Evolutionary conservation across 2,888 invertebrate species (phyloP).

Genomic region (Terebella lapidaria): DNA sequence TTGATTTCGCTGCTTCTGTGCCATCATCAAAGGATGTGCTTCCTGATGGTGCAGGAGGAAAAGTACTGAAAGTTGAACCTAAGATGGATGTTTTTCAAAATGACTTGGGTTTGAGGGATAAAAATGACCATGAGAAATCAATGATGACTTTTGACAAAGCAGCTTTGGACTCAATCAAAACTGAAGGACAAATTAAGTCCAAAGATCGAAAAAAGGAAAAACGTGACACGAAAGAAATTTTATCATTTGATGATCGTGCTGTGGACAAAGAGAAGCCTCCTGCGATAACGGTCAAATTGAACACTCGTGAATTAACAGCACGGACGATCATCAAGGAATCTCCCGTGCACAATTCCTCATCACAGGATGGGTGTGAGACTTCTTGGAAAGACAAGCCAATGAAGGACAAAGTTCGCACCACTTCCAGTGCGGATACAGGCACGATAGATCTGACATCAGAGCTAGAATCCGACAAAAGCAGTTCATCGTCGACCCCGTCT

Average conservation of each 20-base stretch:
- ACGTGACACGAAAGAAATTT: background rate
- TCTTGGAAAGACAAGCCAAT: background rate
- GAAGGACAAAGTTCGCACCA: background rate
- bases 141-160: background rate
- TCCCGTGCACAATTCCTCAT: background rate
- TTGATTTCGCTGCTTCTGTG: constrained; percentile 10
- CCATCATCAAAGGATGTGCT: background rate
- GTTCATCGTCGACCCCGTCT: background rate
- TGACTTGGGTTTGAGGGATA: too few species aligned
- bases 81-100: too few species aligned
- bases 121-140: background rate
- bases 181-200: background rate
- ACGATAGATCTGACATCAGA: constrained; percentile 3
- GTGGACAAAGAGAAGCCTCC: background rate
- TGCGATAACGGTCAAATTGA: constrained; percentile 16
- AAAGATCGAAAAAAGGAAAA: constrained; percentile 8
- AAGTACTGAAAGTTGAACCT: background rate
- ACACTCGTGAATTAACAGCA: constrained; percentile 7
- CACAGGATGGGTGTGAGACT: background rate
- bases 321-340: constrained; percentile 10
- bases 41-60: background rate
- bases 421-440: background rate
- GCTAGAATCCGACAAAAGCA: background rate
- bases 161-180: background rate
- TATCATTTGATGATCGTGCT: background rate